Evolutionary conservation across 2,797 vertebrate species (phyloP).

Genomic region (Enteromius fasciolatus): DNA sequence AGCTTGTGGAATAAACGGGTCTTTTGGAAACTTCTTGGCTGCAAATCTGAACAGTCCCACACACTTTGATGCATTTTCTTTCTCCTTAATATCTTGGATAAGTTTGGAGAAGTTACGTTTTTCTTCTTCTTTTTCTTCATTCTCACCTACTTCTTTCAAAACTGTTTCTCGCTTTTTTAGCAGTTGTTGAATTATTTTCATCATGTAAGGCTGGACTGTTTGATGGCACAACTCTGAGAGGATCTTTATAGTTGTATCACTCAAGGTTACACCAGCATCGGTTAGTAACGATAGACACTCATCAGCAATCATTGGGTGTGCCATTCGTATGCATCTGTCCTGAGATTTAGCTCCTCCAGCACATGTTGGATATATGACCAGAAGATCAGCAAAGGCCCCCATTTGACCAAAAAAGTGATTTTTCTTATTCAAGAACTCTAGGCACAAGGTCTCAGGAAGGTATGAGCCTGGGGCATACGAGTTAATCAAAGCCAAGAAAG

Average conservation of each 20-base stretch:
- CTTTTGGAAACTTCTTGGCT: background rate
- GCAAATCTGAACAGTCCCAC: constrained; percentile 27
- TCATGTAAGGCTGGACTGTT: background rate
- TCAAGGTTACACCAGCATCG: constrained; percentile 22
- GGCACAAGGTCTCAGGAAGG: constrained; percentile 21
- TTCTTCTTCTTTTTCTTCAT: too few relatives aligned
- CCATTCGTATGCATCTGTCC: constrained; percentile 14
- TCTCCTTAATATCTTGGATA: constrained; percentile 31
- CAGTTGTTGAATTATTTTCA: constrained; percentile 27
- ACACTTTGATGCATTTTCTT: background rate
- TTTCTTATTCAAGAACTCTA: constrained; percentile 11
- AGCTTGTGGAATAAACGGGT: constrained; percentile 47
- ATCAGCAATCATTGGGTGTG: constrained; percentile 34
- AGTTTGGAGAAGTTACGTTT: constrained; percentile 15
- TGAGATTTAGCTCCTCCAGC: background rate
- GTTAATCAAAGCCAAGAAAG: constrained; percentile 37
- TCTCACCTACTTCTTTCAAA: too few relatives aligned
- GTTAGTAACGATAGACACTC: constrained; percentile 34
- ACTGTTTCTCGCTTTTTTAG: constrained; percentile 50
- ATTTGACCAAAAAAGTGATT: background rate
- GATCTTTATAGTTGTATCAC: constrained; percentile 14
- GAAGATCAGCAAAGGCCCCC: constrained; percentile 35
- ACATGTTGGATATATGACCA: constrained; percentile 37
- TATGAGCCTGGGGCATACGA: constrained; percentile 44
- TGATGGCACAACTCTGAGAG: background rate